Evolutionary conservation across 2,888 invertebrate species (phyloP).

Genomic region (Drosophila mettleri): DNA sequence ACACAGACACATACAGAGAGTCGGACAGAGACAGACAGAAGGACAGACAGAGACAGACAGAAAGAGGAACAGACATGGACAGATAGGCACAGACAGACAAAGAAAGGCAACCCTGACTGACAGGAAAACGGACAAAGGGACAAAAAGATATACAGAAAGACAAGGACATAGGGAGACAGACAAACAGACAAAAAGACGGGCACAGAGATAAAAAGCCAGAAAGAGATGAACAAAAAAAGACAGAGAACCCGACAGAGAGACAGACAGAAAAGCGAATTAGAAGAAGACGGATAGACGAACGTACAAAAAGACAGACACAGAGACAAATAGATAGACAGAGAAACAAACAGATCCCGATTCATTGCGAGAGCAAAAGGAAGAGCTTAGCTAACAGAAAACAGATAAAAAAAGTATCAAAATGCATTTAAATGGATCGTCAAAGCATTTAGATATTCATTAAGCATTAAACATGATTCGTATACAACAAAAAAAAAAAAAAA

Average conservation of each 20-base stretch:
- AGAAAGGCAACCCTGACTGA: too few species aligned
- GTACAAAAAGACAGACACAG: not conserved
- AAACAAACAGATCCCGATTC: too few species aligned
- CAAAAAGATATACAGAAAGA: too few species aligned
- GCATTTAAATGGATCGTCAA: conserved; percentile 25
- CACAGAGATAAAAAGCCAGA: too few species aligned
- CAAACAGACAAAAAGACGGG: too few species aligned
- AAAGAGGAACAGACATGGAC: not conserved
- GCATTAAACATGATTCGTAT: not conserved
- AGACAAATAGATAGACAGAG: too few species aligned
- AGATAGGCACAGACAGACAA: not conserved
- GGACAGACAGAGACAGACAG: not conserved
- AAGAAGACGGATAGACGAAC: not conserved
- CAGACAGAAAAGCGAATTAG: not conserved
- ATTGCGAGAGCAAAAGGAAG: conserved; percentile 11
- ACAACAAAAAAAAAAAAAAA: not conserved
- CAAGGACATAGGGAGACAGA: too few species aligned
- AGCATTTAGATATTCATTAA: conserved; percentile 21
- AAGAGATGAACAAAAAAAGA: too few species aligned
- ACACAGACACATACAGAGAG: too few species aligned
- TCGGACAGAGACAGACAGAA: too few species aligned
- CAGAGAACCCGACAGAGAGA: too few species aligned
- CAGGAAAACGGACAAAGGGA: too few species aligned
- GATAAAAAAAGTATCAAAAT: conserved; percentile 14
- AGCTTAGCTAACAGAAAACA: conserved; percentile 21